Evolutionary conservation across 2,888 invertebrate genomes (phyloP), one percentile per base, ranked within the genome.

Genomic region (Sturmia bella): DNA sequence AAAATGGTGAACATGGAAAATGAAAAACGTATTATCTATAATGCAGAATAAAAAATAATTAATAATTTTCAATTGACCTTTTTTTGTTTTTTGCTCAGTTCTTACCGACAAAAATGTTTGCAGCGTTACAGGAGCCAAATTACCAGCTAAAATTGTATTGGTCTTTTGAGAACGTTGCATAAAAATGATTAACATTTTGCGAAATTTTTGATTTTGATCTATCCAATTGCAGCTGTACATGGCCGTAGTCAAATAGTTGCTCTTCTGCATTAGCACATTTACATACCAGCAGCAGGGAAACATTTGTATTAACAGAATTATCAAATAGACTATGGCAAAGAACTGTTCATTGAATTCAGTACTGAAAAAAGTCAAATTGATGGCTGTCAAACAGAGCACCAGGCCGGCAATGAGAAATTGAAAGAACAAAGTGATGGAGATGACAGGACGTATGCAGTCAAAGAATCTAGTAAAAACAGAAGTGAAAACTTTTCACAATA

Each of bases 181-280:
- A 39, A 87, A 87, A 63, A 87, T 86, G 1, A 87, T 86, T 12
- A 87, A 54, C 6, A 84, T 84, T 64, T 83, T 85, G 0, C 85
- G 85, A 66, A 87, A 87, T 54, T 74, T 75, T 0, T 43, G 52
- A 64, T 84, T 64, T 70, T 87, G 86, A 15, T 86, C 85, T 54
- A 85, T 79, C 87, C 87, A 87, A 50, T 86, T 85, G 45, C 85
- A 86, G 0, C 80, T 84, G 70, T 86, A 87, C 72, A 87, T 81
- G 7, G 86, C 85, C 1, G 83, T 85, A 0, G 85, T 86, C 2
- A 87, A 73, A 39, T 80, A 27, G 5, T 79, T 74, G n/a, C 84
- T 84, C 24, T 83, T 83, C 5, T 73, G 61, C 84, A 86, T 85
- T 6, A 87, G 45, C 1, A 75, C 37, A 61, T 85, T 86, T 1